Conservation (phyloP, 2,888 invertebrate species). For the Pachycephus smyrnensis region DNA sequence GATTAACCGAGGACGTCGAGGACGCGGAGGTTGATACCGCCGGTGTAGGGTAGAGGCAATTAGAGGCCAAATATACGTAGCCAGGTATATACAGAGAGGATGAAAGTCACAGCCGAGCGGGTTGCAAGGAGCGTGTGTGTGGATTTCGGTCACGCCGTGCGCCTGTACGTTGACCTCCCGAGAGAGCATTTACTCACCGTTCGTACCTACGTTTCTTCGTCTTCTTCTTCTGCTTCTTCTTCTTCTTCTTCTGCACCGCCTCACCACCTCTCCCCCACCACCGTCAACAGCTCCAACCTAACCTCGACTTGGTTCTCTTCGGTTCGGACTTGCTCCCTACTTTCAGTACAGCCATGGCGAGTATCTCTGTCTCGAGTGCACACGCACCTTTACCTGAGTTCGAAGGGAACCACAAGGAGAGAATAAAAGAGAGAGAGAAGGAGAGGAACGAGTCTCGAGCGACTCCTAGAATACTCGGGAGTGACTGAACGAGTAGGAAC, state of each 20-base stretch:
- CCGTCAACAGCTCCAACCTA: constrained; percentile 26
- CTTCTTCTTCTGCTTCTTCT: constrained; percentile 10
- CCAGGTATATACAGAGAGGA: constrained; percentile 33
- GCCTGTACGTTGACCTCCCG: constrained; percentile 65
- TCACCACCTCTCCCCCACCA: not conserved
- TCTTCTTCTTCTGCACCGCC: not conserved
- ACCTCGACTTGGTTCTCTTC: constrained; percentile 33
- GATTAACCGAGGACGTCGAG: not conserved
- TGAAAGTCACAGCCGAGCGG: constrained; percentile 62
- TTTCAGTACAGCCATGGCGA: constrained; percentile 16
- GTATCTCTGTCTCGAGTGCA: not conserved
- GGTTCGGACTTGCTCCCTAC: constrained; percentile 39
- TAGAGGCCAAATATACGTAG: constrained; percentile 54
- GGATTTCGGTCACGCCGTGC: constrained; percentile 66
- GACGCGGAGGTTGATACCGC: constrained; percentile 22
- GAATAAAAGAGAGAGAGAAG: constrained; percentile 10
- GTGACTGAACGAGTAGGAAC: constrained; percentile 21
- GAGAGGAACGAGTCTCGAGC: not conserved
- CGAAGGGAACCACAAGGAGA: constrained; percentile 2
- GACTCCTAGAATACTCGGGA: constrained; percentile 1
- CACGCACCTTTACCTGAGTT: not conserved
- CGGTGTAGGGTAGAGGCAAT: constrained; percentile 47
- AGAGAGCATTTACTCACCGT: constrained; percentile 45
- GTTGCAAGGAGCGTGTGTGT: constrained; percentile 61
- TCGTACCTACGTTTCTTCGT: constrained; percentile 13